Evolutionary conservation across 2,797 vertebrate genomes (phyloP).

Genomic region (Coendou prehensilis): DNA sequence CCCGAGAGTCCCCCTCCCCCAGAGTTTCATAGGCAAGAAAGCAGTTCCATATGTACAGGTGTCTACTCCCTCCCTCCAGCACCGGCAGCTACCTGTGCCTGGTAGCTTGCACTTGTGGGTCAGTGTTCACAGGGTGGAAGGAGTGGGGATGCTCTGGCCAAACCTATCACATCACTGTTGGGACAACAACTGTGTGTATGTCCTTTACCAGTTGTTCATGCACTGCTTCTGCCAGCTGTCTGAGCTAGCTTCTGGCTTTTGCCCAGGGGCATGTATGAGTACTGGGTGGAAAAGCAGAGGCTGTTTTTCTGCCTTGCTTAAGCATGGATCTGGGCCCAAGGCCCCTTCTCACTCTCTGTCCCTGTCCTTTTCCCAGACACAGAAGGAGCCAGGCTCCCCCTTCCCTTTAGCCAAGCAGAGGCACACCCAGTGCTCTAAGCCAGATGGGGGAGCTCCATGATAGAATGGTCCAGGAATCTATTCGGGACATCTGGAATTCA

Average conservation of each 20-base stretch:
- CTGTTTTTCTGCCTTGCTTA: constrained; percentile 34
- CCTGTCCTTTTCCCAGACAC: constrained; percentile 6
- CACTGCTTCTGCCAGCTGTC: constrained; percentile 13
- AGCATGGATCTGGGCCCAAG: not conserved
- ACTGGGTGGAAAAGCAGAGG: constrained; percentile 38
- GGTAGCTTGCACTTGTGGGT: not conserved
- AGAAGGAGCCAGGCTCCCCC: constrained; percentile 18
- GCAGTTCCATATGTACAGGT: not conserved
- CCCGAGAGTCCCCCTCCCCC: not conserved
- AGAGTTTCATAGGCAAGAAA: constrained; percentile 27
- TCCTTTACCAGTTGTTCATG: not conserved
- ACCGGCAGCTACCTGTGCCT: not conserved
- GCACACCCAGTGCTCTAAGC: constrained; percentile 37
- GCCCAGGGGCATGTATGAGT: constrained; percentile 8
- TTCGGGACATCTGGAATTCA: constrained; percentile 58
- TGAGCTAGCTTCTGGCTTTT: constrained; percentile 60
- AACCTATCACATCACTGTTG: not conserved
- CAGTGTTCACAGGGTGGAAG: not conserved
- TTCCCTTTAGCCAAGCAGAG: not conserved
- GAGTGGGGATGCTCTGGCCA: not conserved
- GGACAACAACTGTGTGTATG: not conserved
- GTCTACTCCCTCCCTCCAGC: not conserved
- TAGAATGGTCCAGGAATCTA: not conserved
- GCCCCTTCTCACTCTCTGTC: constrained; percentile 25
- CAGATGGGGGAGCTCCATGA: not conserved